These are phyloP conservation scores for Chaetura pelagica DNA, from an alignment of 2,113 vertebrate species.

Conservation along the genomic window DNA sequence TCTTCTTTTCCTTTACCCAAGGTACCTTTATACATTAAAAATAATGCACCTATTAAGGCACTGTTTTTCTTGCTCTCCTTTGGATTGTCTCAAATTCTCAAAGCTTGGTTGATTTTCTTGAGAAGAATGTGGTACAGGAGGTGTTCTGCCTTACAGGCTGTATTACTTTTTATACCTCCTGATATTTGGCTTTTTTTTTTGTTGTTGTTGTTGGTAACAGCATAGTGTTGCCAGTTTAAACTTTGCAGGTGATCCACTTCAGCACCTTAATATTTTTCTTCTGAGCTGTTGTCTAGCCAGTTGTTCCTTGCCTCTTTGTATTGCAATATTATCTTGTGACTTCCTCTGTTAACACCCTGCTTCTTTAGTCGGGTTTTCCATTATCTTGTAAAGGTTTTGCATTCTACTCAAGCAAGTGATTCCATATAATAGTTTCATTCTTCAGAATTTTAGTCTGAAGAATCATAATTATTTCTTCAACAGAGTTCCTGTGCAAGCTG, in stretches of 20 bases:
- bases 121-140: background rate
- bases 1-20: background rate
- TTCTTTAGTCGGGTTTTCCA: background rate
- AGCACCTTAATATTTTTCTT: background rate
- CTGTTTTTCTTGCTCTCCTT: background rate
- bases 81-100: background rate
- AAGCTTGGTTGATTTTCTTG: background rate
- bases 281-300: background rate
- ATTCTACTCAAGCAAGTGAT: background rate
- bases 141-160: background rate
- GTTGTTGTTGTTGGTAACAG: background rate
- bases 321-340: background rate
- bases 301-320: background rate
- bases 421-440: background rate
- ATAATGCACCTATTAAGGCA: accelerated
- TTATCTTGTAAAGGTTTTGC: background rate
- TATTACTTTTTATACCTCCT: background rate
- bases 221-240: accelerated
- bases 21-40: accelerated
- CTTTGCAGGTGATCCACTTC: background rate
- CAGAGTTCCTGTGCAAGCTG: background rate
- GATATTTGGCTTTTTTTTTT: background rate
- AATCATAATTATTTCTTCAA: background rate
- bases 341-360: background rate
- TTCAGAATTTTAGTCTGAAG: background rate